Evolutionary conservation across 2,797 vertebrate species (phyloP).

Genomic region (Pangasius krempfi): DNA sequence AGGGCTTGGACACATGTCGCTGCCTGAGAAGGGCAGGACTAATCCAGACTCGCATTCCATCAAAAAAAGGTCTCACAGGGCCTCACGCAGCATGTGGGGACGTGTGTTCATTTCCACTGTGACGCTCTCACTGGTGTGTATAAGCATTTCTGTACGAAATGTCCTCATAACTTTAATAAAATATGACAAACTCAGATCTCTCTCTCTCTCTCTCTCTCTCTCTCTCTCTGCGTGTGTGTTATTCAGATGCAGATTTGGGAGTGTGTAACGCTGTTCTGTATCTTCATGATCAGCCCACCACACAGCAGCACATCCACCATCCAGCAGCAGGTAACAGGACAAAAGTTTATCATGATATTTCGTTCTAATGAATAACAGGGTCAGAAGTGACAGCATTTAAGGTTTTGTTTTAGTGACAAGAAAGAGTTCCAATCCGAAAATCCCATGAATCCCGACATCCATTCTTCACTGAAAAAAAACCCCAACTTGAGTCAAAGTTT

Average conservation of each 20-base stretch:
- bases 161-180: not conserved
- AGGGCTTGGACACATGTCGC: conserved; percentile 33
- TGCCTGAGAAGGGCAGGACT: conserved; percentile 36
- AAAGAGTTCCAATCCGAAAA: not conserved
- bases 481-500: not conserved
- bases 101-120: conserved; percentile 1
- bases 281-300: conserved; percentile 32
- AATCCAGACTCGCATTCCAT: conserved; percentile 27
- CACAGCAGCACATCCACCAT: conserved; percentile 26
- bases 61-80: conserved; percentile 31
- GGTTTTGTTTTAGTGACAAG: not conserved
- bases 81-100: conserved; percentile 22
- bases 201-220: not conserved
- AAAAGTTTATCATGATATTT: not conserved
- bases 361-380: not conserved
- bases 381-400: not conserved
- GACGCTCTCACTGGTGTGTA: not conserved
- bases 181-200: not conserved
- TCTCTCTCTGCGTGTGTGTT: conserved; percentile 4
- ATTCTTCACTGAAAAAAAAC: not conserved
- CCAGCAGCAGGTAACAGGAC: conserved; percentile 43
- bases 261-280: conserved; percentile 44
- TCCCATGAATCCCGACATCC: not conserved
- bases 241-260: conserved; percentile 51
- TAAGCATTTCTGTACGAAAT: not conserved